phyloP scores from a whole-genome alignment of 2,113 vertebrate species.

The Oncorhynchus masou region DNA sequence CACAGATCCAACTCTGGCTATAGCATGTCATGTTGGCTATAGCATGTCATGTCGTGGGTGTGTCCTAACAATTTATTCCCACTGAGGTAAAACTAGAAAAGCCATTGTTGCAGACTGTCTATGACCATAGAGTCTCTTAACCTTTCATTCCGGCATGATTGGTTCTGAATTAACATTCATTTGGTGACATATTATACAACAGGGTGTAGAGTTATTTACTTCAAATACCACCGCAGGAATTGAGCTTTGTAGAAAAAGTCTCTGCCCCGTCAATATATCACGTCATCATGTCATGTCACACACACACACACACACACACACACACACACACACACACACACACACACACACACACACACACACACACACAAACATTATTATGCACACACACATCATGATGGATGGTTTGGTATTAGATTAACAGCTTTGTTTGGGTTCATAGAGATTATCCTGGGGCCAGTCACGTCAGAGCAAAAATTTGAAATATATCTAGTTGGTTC shows the following conservation, averaged over 20 bases:
- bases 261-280: neutral
- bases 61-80: neutral
- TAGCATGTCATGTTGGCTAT: neutral
- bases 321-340: too few relatives aligned
- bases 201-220: conserved; percentile 1
- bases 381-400: too few relatives aligned
- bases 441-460: conserved; percentile 17
- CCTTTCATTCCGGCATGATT: neutral
- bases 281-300: too few relatives aligned
- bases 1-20: neutral
- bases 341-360: too few relatives aligned
- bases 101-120: neutral
- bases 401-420: neutral
- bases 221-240: neutral
- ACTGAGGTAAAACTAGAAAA: neutral
- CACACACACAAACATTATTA: too few relatives aligned
- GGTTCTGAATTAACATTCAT: neutral
- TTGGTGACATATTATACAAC: conserved; percentile 3
- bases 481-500: neutral
- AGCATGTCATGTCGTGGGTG: neutral
- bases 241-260: neutral
- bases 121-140: neutral
- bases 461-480: conserved; percentile 4
- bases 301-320: too few relatives aligned
- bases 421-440: conserved; percentile 34